Evolutionary conservation across 1,140 invertebrate species (phyloP), one percentile per base, ranked within the genome.

Genomic region (Limonius californicus): DNA sequence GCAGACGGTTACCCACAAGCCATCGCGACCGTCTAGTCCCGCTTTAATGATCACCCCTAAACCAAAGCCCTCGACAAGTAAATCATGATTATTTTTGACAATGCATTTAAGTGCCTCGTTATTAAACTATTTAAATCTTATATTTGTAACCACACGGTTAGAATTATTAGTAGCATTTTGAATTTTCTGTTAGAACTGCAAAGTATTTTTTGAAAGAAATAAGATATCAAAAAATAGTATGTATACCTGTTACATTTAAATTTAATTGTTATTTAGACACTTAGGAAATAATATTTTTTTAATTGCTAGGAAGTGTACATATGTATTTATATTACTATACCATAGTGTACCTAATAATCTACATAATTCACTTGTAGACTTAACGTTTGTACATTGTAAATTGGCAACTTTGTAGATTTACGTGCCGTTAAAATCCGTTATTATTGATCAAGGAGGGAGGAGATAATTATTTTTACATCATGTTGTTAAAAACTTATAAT

Each of bases 1-100:
- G 0, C 87, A 89, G 70, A 84, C 81, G 12, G 75, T 83, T 16
- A 67, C 78, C 0, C 74, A 77, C 18, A 74, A 71, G 62, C 61
- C 67, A 4, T 72, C 69, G 11, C 61, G 67, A 35, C 67, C 72
- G 35, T 64, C 68, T 7, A 74, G 72, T 68, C 73, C 75, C 1
- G 64, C 11, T 2, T 39, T 39, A 39, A 39, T 39, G 35, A 39
- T 39, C n/a, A 73, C 68, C 30, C 62, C 23, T 23, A 67, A 55
- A 59, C 43, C 56, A 58, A 42, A 58, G 54, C 30, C 45, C 39
- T 15, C 35, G 8, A 35, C 53, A 50, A 54, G 57, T 55, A 61
- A 55, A 18, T 61, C 60, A 56, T 61, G 60, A 61, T 61, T 61
- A 57, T 32, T 56, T 55, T 21, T 53, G 14, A 43, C 20, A 43